phyloP scores from a whole-genome alignment of 2,888 invertebrate species.

The Athalia rosae region DNA sequence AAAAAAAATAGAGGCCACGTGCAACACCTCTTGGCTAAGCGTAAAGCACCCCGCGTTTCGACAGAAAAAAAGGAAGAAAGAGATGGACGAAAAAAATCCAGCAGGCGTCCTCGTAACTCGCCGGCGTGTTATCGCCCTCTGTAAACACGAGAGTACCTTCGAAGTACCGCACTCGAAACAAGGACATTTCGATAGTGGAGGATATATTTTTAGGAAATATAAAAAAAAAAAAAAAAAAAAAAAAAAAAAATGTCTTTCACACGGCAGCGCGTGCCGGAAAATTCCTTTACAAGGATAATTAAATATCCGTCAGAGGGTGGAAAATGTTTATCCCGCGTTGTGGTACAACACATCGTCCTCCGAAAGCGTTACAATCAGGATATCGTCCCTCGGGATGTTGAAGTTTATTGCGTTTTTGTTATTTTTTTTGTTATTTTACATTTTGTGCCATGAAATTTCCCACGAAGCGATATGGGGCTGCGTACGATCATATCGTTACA shows the following conservation, averaged over 20 bases:
- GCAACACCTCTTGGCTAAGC: not conserved
- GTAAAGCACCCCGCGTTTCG: too few species aligned
- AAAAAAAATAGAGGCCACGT: slow-evolving; percentile 13
- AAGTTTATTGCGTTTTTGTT: not conserved
- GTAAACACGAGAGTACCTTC: slow-evolving; percentile 23
- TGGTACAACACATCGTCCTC: not conserved
- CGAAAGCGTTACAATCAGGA: not conserved
- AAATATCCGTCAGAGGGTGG: too few species aligned
- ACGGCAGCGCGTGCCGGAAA: too few species aligned
- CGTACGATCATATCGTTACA: slow-evolving; percentile 6
- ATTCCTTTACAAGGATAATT: too few species aligned
- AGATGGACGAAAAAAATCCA: not conserved
- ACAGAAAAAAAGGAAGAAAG: too few species aligned
- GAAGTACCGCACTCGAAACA: slow-evolving; percentile 3
- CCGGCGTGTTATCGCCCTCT: slow-evolving; percentile 10
- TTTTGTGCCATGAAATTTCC: not conserved
- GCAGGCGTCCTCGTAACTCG: slow-evolving; percentile 22
- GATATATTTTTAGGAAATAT: not conserved
- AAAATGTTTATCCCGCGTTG: not conserved
- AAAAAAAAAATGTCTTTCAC: not conserved
- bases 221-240: not conserved
- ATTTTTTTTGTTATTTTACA: not conserved
- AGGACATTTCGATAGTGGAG: not conserved
- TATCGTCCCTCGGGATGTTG: not conserved
- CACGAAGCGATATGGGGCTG: not conserved